These are phyloP conservation scores for Pseudolaguvia tuberculata DNA, from an alignment of 2,113 vertebrate genomes.

Conservation along the genomic window DNA sequence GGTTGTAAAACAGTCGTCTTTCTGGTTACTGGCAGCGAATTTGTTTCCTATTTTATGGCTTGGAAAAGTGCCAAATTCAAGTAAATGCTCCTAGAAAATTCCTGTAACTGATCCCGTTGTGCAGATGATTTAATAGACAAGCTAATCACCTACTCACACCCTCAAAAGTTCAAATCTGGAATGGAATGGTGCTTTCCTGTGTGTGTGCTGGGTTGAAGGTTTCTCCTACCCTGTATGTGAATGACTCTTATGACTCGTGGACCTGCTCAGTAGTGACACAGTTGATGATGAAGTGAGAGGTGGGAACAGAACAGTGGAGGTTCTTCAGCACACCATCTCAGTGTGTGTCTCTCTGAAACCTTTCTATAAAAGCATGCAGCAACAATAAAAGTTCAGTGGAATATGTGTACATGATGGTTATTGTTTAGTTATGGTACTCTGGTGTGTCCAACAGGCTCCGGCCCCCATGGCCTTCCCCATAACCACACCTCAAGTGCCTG, in stretches of 20 bases:
- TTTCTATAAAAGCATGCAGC: not conserved
- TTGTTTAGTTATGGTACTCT: not conserved
- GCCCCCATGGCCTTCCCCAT: slow-evolving; percentile 78
- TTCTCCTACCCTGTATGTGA: not conserved
- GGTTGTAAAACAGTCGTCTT: no score
- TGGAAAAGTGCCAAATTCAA: not conserved
- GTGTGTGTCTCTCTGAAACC: not conserved
- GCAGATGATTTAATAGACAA: no score
- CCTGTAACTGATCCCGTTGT: not conserved
- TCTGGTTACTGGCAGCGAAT: not conserved
- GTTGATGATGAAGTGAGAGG: not conserved
- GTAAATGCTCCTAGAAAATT: not conserved
- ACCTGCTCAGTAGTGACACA: not conserved
- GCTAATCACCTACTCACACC: not conserved
- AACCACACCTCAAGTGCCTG: slow-evolving; percentile 87
- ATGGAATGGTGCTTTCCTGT: not conserved
- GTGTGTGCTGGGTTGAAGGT: not conserved
- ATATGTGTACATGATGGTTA: not conserved
- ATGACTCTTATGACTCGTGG: not conserved
- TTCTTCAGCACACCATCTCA: no score
- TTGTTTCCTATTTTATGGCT: not conserved
- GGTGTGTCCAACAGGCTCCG: slow-evolving; percentile 67
- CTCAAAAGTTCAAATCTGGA: not conserved
- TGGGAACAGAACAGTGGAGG: not conserved
- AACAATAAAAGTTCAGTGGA: not conserved